Conservation (phyloP, 2,113 vertebrate species). For the Cynocephalus volans region DNA sequence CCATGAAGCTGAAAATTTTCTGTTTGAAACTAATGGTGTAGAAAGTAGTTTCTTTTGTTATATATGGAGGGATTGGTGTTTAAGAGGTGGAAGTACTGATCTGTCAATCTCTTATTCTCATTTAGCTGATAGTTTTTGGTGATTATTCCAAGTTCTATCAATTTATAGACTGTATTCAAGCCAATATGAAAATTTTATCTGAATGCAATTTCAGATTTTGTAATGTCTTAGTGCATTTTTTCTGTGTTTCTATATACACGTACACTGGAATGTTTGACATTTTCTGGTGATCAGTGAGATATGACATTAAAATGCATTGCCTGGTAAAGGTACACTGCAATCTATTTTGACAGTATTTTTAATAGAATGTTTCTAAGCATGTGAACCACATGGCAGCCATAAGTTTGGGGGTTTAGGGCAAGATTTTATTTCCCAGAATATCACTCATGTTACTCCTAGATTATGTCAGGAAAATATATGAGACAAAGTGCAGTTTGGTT, state of each 20-base stretch:
- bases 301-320: background rate
- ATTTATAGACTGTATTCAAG: slow-evolving; percentile 21
- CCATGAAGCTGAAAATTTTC: background rate
- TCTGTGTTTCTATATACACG: background rate
- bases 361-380: slow-evolving; percentile 32
- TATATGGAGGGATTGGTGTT: background rate
- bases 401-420: slow-evolving; percentile 19
- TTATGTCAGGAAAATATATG: slow-evolving; percentile 50
- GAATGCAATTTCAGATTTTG: slow-evolving; percentile 30
- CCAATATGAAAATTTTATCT: slow-evolving; percentile 27
- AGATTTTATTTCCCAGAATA: slow-evolving; percentile 40
- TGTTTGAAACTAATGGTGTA: background rate
- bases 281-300: background rate
- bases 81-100: background rate
- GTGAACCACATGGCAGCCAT: background rate
- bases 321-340: background rate
- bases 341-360: slow-evolving; percentile 1
- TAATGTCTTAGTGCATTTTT: slow-evolving; percentile 33
- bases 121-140: slow-evolving; percentile 50
- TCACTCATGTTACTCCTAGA: background rate
- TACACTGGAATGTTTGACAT: background rate
- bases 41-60: background rate
- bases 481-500: background rate
- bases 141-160: slow-evolving; percentile 5
- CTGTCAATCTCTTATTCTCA: background rate